phyloP scores from a whole-genome alignment of 2,888 invertebrate genomes.

The Lacanobia wlatinum region DNA sequence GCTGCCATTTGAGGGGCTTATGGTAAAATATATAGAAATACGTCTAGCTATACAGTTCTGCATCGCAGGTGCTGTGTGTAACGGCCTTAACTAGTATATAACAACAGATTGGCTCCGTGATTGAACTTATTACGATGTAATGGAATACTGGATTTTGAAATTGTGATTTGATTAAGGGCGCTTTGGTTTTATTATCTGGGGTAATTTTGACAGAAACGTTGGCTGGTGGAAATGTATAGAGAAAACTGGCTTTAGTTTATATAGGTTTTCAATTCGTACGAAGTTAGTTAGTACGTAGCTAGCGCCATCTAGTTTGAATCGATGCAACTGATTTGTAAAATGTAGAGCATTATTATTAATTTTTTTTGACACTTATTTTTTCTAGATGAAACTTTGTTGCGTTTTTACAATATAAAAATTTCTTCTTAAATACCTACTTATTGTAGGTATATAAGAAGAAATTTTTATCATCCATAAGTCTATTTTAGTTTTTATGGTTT shows the following conservation, averaged over 20 bases:
- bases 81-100: slow-evolving; percentile 50
- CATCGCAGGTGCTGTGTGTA: slow-evolving; percentile 3
- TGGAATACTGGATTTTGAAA: slow-evolving; percentile 62
- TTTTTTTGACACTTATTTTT: too few relatives aligned
- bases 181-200: slow-evolving; percentile 45
- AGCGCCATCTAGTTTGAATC: slow-evolving; percentile 49
- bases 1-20: too few relatives aligned
- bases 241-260: slow-evolving; percentile 20
- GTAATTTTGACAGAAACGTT: slow-evolving; percentile 29
- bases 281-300: neutral
- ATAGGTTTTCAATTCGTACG: slow-evolving; percentile 2
- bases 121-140: slow-evolving; percentile 67
- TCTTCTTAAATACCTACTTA: too few relatives aligned
- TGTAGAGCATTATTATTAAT: neutral
- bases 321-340: neutral
- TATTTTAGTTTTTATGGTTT: too few relatives aligned
- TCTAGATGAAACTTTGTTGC: too few relatives aligned
- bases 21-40: too few relatives aligned
- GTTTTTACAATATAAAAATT: too few relatives aligned
- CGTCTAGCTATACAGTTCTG: neutral
- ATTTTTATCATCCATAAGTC: too few relatives aligned
- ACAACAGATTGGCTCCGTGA: slow-evolving; percentile 60
- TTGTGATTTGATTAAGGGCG: slow-evolving; percentile 62
- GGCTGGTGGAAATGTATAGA: slow-evolving; percentile 9
- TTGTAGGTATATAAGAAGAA: too few relatives aligned